A percentile compares a stretch with the other conserved stretches of the same genome.
Conservation (phyloP, 2,797 vertebrate genomes). For the Gambusia yucatana region DNA sequence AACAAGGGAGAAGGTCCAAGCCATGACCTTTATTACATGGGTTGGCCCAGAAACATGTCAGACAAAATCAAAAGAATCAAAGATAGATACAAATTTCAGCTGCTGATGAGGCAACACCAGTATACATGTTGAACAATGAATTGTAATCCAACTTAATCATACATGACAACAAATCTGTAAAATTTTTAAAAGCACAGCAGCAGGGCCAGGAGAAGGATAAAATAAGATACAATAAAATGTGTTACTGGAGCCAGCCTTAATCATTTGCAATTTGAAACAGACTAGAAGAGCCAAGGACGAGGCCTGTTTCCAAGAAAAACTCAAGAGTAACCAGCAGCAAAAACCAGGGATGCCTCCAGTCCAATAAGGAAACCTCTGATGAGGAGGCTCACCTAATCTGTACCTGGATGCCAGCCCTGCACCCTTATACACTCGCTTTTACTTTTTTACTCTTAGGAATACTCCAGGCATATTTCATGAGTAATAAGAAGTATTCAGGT, state of each 20-base stretch:
- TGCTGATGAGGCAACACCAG: not conserved
- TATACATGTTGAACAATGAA: not conserved
- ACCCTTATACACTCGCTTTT: not conserved
- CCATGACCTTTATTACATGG: not conserved
- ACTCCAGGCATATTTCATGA: not conserved
- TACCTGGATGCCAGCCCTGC: not conserved
- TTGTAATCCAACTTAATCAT: not conserved
- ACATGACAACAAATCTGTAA: not conserved
- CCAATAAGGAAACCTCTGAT: not conserved
- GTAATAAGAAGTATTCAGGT: not conserved
- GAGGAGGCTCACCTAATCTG: not conserved
- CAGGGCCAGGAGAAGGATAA: not conserved
- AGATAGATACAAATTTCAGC: not conserved
- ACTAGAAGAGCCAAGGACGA: no score
- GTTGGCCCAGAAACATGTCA: not conserved
- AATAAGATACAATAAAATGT: not conserved
- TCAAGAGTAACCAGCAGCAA: not conserved
- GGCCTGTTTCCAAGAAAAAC: no score
- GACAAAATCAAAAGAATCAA: not conserved
- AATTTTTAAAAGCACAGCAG: not conserved
- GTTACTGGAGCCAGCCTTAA: not conserved
- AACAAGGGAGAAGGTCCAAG: not conserved
- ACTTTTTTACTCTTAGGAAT: not conserved
- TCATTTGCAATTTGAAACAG: not conserved
- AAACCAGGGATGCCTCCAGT: not conserved